A percentile compares a stretch with the other conserved stretches of the same genome.
phyloP scores from a whole-genome alignment of 2,113 vertebrate species.

The Plestiodon gilberti region DNA sequence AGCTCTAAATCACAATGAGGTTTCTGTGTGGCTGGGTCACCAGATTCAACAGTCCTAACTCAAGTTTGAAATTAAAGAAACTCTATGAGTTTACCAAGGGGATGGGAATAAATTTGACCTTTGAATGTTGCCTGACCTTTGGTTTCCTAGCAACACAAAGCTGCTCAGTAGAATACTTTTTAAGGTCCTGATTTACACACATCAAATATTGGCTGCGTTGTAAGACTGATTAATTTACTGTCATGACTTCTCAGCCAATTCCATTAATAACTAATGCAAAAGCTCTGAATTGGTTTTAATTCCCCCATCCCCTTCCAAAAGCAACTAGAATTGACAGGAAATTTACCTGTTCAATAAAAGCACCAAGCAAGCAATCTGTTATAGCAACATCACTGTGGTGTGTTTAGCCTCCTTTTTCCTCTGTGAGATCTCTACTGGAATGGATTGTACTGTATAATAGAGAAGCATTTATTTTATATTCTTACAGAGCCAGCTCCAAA shows the following conservation, averaged over 20 bases:
- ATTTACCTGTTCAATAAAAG: slow-evolving; percentile 25
- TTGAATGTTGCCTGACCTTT: slow-evolving; percentile 68
- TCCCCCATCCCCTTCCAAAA: fast-evolving
- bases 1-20: background rate
- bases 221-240: slow-evolving; percentile 61
- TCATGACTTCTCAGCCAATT: slow-evolving; percentile 40
- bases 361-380: fast-evolving
- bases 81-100: slow-evolving; percentile 10
- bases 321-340: background rate
- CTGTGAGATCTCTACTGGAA: fast-evolving
- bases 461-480: slow-evolving; percentile 11
- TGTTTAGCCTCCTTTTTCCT: background rate
- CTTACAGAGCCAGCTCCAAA: no score
- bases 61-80: slow-evolving; percentile 28
- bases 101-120: slow-evolving; percentile 73
- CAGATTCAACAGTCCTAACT: background rate
- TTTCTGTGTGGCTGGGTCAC: fast-evolving
- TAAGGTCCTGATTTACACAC: slow-evolving; percentile 60
- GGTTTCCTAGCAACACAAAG: slow-evolving; percentile 80
- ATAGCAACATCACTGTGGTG: slow-evolving; percentile 2
- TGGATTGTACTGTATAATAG: background rate
- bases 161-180: slow-evolving; percentile 56
- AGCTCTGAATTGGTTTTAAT: background rate
- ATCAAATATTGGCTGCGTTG: slow-evolving; percentile 60
- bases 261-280: slow-evolving; percentile 45